Conservation (phyloP, 2,797 vertebrate species). For the Erethizon dorsatum region DNA sequence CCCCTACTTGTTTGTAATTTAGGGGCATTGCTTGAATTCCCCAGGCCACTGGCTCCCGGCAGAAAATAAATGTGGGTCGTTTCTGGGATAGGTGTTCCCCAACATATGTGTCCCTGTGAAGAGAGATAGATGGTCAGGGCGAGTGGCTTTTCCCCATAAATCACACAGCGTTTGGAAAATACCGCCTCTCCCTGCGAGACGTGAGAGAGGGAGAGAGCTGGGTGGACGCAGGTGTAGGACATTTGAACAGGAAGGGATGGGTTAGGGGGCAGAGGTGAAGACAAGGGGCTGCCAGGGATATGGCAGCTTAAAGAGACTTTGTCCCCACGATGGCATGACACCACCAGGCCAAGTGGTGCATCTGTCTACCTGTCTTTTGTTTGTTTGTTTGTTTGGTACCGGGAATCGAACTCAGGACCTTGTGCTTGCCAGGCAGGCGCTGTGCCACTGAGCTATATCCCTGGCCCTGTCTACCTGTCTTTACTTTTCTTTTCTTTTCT, state of each 20-base stretch:
- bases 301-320: neutral
- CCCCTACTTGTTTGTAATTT: constrained; percentile 87
- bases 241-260: constrained; percentile 83
- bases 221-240: constrained; percentile 79
- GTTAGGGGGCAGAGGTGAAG: constrained; percentile 76
- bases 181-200: constrained; percentile 84
- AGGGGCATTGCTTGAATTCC: constrained; percentile 88
- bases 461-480: too few relatives aligned
- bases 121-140: constrained; percentile 80
- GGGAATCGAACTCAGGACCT: too few relatives aligned
- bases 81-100: constrained; percentile 77
- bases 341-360: neutral
- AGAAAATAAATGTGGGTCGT: constrained; percentile 84
- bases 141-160: constrained; percentile 86
- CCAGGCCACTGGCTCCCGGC: constrained; percentile 72
- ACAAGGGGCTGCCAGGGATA: neutral
- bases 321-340: neutral
- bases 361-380: neutral
- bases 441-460: too few relatives aligned
- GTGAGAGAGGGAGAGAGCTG: constrained; percentile 77
- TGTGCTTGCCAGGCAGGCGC: too few relatives aligned
- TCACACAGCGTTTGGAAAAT: constrained; percentile 87
- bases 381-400: neutral
- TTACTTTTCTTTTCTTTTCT: too few relatives aligned
- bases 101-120: constrained; percentile 83